phyloP scores from a whole-genome alignment of 2,113 vertebrate species.

The Varanus komodoensis region DNA sequence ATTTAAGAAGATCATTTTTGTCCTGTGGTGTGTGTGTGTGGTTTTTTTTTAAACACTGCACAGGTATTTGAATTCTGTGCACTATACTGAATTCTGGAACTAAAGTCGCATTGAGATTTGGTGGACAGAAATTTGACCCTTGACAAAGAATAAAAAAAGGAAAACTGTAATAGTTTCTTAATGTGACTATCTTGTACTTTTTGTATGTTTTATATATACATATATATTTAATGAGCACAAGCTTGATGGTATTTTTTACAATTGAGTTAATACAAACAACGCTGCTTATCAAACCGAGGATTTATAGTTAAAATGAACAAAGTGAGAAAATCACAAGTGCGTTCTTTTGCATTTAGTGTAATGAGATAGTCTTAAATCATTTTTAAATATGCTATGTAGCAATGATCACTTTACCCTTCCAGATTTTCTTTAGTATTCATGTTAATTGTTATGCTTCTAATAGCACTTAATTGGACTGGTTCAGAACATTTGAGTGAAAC shows the following conservation, averaged over 20 bases:
- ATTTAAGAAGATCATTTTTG: constrained; percentile 99
- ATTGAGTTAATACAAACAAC: constrained; percentile 77
- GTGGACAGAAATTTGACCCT: constrained; percentile 93
- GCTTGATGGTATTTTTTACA: constrained; percentile 85
- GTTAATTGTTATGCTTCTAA: constrained; percentile 67
- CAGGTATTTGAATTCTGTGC: constrained; percentile 76
- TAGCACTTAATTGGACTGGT: constrained; percentile 64
- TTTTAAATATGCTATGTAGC: constrained; percentile 64
- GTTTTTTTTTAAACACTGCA: constrained; percentile 76
- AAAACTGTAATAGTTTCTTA: constrained; percentile 89
- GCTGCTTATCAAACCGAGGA: constrained; percentile 74
- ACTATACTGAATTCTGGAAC: constrained; percentile 89
- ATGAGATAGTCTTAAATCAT: constrained; percentile 54
- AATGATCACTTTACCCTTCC: constrained; percentile 64
- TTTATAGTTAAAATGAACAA: constrained; percentile 74
- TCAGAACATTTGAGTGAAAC: constrained; percentile 43
- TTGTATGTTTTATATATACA: constrained; percentile 86
- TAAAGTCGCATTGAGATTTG: constrained; percentile 91
- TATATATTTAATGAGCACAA: constrained; percentile 86
- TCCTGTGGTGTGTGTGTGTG: constrained; percentile 86
- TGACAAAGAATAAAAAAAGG: constrained; percentile 90
- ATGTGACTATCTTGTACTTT: constrained; percentile 87
- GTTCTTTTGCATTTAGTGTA: constrained; percentile 73
- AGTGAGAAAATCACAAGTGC: constrained; percentile 65
- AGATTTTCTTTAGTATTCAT: constrained; percentile 70